Evolutionary conservation across 2,113 vertebrate genomes (phyloP).

Genomic region (Dromas ardeola): DNA sequence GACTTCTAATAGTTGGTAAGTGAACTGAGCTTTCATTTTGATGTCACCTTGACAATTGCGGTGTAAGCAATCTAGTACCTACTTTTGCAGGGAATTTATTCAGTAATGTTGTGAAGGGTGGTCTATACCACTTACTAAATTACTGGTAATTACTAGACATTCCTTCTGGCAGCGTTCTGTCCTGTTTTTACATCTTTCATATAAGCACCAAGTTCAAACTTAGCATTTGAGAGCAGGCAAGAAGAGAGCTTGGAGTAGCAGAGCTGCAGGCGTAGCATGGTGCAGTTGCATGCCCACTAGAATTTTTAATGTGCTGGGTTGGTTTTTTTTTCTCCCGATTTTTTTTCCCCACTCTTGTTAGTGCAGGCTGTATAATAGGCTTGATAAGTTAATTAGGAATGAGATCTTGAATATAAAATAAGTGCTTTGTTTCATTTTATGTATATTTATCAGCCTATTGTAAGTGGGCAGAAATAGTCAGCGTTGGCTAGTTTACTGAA

Average conservation of each 20-base stretch:
- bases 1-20: neutral
- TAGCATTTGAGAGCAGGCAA: neutral
- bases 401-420: neutral
- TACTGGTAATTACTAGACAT: neutral
- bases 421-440: neutral
- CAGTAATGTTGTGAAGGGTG: neutral
- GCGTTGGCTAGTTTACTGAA: neutral
- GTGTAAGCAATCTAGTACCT: neutral
- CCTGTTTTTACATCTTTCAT: neutral
- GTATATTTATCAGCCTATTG: neutral
- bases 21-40: conserved; percentile 3
- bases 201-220: neutral
- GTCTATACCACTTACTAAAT: neutral
- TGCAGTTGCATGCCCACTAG: conserved; percentile 22
- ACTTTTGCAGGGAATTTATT: neutral
- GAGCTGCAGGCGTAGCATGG: neutral
- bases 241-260: neutral
- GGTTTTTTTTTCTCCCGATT: neutral
- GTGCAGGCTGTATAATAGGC: neutral
- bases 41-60: conserved; percentile 45
- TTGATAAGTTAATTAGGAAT: conserved; percentile 28
- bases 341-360: neutral
- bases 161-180: neutral
- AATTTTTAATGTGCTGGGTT: conserved; percentile 5
- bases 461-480: neutral